Evolutionary conservation across 2,797 vertebrate genomes (phyloP).

Genomic region (Meriones psammophilus): DNA sequence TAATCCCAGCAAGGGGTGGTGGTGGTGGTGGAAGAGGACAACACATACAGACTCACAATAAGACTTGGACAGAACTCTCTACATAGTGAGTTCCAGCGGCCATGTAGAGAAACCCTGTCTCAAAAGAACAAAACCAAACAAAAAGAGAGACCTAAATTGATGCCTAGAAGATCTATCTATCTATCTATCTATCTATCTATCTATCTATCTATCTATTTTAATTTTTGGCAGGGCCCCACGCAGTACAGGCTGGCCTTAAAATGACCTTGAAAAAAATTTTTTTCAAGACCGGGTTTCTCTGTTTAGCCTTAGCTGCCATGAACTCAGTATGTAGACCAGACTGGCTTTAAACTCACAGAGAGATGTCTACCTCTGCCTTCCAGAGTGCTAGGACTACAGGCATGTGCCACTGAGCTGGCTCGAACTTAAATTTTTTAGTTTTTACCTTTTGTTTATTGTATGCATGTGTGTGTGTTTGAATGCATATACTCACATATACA

Average conservation of each 20-base stretch:
- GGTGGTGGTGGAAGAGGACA: too few species aligned
- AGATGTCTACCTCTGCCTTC: too few species aligned
- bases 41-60: too few species aligned
- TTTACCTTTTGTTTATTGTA: not conserved
- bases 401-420: too few species aligned
- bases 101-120: not conserved
- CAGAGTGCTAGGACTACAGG: too few species aligned
- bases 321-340: too few species aligned
- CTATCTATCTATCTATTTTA: not conserved
- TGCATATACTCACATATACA: not conserved
- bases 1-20: not conserved
- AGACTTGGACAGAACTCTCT: not conserved
- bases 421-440: not conserved
- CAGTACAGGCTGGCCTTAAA: not conserved
- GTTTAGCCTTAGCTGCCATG: too few species aligned
- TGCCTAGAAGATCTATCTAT: not conserved
- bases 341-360: too few species aligned
- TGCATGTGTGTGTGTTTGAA: not conserved
- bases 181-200: too few species aligned
- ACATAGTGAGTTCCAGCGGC: not conserved
- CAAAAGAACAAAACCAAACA: not conserved
- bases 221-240: not conserved
- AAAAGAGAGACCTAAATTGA: constrained; percentile 1
- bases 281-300: too few species aligned
- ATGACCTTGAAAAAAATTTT: too few species aligned